A percentile compares a stretch with the other conserved stretches of the same genome.
These are phyloP conservation scores for Girardinichthys multiradiatus DNA, from an alignment of 2,113 vertebrate genomes.

Conservation along the genomic window DNA sequence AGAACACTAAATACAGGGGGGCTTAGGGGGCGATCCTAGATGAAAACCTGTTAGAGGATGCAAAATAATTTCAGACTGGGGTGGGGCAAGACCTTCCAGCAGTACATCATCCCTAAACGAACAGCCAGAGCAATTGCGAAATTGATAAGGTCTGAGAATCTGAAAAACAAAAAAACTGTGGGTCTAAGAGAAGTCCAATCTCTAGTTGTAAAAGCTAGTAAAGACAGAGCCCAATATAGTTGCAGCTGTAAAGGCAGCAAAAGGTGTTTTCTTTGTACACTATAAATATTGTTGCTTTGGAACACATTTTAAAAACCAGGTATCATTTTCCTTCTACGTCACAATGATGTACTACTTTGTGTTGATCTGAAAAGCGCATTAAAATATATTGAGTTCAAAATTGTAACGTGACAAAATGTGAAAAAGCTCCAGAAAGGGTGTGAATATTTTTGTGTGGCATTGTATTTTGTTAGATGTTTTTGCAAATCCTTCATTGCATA, in stretches of 20 bases:
- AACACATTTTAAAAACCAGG: background rate
- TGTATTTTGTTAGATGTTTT: constrained; percentile 6
- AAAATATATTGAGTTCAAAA: background rate
- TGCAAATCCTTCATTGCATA: constrained; percentile 2
- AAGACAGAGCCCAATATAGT: background rate
- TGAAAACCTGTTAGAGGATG: too few species aligned
- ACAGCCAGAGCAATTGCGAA: background rate
- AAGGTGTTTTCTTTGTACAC: background rate
- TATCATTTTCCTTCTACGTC: background rate
- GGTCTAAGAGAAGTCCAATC: too few species aligned
- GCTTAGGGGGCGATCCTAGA: too few species aligned
- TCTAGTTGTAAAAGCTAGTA: background rate
- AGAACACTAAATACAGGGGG: too few species aligned
- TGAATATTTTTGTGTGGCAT: background rate
- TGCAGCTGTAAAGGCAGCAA: background rate
- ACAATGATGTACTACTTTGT: background rate
- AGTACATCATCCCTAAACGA: background rate
- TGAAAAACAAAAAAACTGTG: too few species aligned
- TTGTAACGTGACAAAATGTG: background rate
- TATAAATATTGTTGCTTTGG: background rate
- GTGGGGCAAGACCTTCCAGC: too few species aligned
- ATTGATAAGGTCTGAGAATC: background rate
- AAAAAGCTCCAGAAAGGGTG: background rate
- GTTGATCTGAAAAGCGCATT: background rate
- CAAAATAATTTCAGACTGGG: too few species aligned